Percentiles rank a stretch among this genome's conserved stretches.
Evolutionary conservation across 1,140 invertebrate species (phyloP).

Genomic region (Stegodyphus mimosarum): DNA sequence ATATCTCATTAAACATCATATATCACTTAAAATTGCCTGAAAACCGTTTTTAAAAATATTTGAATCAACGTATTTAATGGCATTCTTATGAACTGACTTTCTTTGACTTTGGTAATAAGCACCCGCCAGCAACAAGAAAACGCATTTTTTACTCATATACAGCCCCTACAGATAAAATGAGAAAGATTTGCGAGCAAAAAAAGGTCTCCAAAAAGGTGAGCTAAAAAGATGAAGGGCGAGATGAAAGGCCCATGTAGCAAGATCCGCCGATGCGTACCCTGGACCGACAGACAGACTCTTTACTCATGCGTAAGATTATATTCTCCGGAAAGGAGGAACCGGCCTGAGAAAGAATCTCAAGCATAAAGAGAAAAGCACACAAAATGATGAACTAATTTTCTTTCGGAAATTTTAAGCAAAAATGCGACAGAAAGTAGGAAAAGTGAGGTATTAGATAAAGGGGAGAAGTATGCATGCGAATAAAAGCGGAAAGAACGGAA

Average conservation of each 20-base stretch:
- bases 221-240: slow-evolving; percentile 22
- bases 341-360: not conserved
- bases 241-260: slow-evolving; percentile 25
- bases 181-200: not conserved
- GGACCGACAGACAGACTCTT: slow-evolving; percentile 21
- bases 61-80: too few species aligned
- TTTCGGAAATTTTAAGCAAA: slow-evolving; percentile 10
- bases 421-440: slow-evolving; percentile 1
- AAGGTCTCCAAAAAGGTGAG: not conserved
- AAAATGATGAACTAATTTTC: slow-evolving; percentile 46
- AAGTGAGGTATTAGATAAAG: not conserved
- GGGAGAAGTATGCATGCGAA: too few species aligned
- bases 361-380: not conserved
- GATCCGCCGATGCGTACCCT: slow-evolving; percentile 25
- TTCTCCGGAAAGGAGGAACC: not conserved
- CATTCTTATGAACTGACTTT: too few species aligned
- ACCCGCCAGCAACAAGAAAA: too few species aligned
- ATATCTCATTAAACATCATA: too few species aligned
- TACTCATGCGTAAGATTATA: slow-evolving; percentile 24
- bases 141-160: too few species aligned
- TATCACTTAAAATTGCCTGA: too few species aligned
- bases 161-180: too few species aligned
- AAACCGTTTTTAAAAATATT: too few species aligned
- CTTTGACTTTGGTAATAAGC: too few species aligned
- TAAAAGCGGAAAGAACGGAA: too few species aligned